Percentiles rank a stretch among this genome's conserved stretches.
phyloP scores from a whole-genome alignment of 1,140 invertebrate genomes.

The Gryon sp. region DNA sequence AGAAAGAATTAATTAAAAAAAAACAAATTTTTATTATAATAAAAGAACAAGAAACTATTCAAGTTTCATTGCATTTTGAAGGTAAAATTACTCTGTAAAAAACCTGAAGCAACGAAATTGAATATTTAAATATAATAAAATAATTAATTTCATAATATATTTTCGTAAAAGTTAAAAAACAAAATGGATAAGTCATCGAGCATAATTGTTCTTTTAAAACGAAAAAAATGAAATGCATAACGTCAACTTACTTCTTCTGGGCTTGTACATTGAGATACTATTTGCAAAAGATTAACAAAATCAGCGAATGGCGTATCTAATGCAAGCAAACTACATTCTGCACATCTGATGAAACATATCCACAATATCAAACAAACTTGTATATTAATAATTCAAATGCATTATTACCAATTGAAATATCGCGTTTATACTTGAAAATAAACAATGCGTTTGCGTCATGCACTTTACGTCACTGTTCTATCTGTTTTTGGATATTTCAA shows the following conservation, averaged over 20 bases:
- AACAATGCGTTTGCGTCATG: conserved; percentile 36
- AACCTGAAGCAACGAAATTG: too few relatives aligned
- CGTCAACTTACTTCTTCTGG: conserved; percentile 38
- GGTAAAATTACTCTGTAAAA: too few relatives aligned
- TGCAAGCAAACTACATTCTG: conserved; percentile 32
- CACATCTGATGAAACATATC: conserved; percentile 9
- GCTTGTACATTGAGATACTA: conserved; percentile 21
- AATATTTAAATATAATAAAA: too few relatives aligned
- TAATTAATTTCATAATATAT: too few relatives aligned
- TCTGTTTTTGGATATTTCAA: conserved; percentile 5
- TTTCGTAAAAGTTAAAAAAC: too few relatives aligned
- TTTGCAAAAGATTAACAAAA: conserved; percentile 34
- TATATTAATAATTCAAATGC: conserved; percentile 45
- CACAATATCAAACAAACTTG: conserved; percentile 22
- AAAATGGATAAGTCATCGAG: too few relatives aligned
- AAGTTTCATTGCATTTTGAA: too few relatives aligned
- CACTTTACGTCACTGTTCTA: not conserved
- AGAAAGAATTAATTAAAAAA: too few relatives aligned
- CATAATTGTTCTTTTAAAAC: too few relatives aligned
- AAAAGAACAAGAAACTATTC: too few relatives aligned
- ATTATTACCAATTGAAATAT: conserved; percentile 46
- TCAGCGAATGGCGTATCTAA: conserved; percentile 15
- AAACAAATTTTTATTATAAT: too few relatives aligned
- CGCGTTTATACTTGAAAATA: conserved; percentile 15
- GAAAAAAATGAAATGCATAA: conserved; percentile 11